Base-by-base conservation (phyloP, 2,113 vertebrate species). In the Hydrolagus affinis region DNA sequence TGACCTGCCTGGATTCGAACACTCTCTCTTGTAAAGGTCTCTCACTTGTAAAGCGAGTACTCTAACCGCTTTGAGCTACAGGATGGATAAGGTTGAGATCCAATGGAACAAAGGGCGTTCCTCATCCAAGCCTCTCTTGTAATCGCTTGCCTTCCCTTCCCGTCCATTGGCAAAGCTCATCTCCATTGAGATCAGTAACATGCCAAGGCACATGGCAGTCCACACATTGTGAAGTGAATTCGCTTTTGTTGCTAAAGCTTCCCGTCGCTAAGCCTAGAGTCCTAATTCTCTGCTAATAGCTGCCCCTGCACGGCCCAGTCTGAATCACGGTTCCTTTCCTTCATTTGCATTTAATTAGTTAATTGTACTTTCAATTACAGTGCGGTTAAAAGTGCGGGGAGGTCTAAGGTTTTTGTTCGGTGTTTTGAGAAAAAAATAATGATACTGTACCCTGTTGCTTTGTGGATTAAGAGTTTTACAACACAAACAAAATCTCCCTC, bases 341-440 rank as follows among this genome's bases (percentile, higher is more conserved):
- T 25, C 15, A 83, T 83, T 66, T 83, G 77, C 77, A 83, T 83
- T 83, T 83, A 83, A 80, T 64, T 80, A 80, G 76, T 80, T 80
- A 60, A 83, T 83, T 83, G 77, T 66, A 66, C 19, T 83, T 83
- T 83, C 77, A 83, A 66, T 83, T 66, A 83, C 62, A 64, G 77
- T 83, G 60, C 64, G 77, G 77, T 83, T 60, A 66, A 62, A 66
- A 44, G 30, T 83, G 77, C 64, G 77, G 25, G 77, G 60, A 83
- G 60, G 25, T 28, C 77, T 30, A 25, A 30, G 60, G 60, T 30
- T 83, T 64, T 83, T 28, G 64, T 80, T n/a, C n/a, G n/a, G n/a
- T n/a, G n/a, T n/a, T n/a, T 62, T 64, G 28, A 80, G 77, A 66
- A 83, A 83, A 44, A 80, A 64, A 30, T 19, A 62, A 83, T n/a